Percentiles rank a stretch among this genome's conserved stretches.
Conservation (phyloP, 2,797 vertebrate genomes). For the Phataginus tetradactyla region DNA sequence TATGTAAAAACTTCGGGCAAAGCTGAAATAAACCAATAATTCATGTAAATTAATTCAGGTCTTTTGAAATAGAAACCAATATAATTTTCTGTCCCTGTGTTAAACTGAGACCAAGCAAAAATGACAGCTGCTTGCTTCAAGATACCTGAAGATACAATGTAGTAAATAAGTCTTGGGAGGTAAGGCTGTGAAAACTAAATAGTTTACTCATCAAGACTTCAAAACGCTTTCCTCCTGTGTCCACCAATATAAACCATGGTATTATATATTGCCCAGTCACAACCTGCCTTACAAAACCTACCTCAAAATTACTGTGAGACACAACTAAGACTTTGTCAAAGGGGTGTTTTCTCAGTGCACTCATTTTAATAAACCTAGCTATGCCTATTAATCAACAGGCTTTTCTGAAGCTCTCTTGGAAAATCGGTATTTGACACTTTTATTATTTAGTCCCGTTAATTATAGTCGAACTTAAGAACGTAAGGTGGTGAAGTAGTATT, state of each 20-base stretch:
- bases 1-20: constrained; percentile 94
- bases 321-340: background rate
- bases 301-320: background rate
- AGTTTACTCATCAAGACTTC: background rate
- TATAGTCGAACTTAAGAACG: background rate
- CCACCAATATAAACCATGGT: background rate
- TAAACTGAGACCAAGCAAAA: constrained; percentile 26
- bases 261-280: background rate
- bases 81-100: background rate
- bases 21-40: constrained; percentile 89
- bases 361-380: background rate
- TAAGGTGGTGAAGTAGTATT: background rate
- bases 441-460: background rate
- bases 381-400: background rate
- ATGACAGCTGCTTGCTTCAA: background rate
- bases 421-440: background rate
- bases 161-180: background rate
- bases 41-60: constrained; percentile 60
- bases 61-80: constrained; percentile 37
- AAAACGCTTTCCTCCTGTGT: background rate
- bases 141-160: background rate
- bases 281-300: background rate
- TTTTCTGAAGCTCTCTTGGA: background rate
- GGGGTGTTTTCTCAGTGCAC: background rate
- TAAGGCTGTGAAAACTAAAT: background rate